These are phyloP conservation scores for Microplitis mediator DNA, from an alignment of 1,140 invertebrate species.

Conservation along the genomic window DNA sequence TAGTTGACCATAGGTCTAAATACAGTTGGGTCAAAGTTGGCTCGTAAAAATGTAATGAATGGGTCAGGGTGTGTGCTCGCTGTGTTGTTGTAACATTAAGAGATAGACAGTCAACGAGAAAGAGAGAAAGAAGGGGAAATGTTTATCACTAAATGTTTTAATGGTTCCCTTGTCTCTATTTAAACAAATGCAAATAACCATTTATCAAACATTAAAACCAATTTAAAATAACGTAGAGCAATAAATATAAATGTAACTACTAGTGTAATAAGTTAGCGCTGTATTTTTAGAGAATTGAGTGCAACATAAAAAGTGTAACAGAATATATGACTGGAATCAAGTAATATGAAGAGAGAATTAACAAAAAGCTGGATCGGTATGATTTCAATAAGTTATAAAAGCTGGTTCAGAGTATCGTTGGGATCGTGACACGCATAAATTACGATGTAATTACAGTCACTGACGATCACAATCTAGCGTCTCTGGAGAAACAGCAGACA, in stretches of 20 bases:
- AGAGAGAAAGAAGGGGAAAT: not conserved
- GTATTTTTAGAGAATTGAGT: too few species aligned
- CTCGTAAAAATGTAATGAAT: constrained; percentile 25
- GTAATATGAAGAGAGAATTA: too few species aligned
- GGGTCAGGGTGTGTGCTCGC: not conserved
- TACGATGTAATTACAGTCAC: constrained; percentile 59
- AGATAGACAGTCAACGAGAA: too few species aligned
- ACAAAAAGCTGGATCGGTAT: not conserved
- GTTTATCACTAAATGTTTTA: too few species aligned
- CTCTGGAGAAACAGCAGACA: constrained; percentile 27
- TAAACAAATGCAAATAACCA: not conserved
- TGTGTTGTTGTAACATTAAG: too few species aligned
- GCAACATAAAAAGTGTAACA: too few species aligned
- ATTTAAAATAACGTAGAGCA: too few species aligned
- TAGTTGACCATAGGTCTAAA: constrained; percentile 11
- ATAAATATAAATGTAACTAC: too few species aligned
- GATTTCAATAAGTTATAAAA: constrained; percentile 7
- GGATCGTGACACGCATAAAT: constrained; percentile 56
- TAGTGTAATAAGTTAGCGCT: too few species aligned
- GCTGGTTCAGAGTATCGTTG: constrained; percentile 23
- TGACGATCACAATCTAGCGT: constrained; percentile 50
- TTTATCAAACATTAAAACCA: too few species aligned
- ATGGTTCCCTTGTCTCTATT: too few species aligned
- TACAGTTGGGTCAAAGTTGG: constrained; percentile 14
- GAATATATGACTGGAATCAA: too few species aligned